Base-by-base conservation (phyloP, 2,888 invertebrate species). In the Gibbula magus region DNA sequence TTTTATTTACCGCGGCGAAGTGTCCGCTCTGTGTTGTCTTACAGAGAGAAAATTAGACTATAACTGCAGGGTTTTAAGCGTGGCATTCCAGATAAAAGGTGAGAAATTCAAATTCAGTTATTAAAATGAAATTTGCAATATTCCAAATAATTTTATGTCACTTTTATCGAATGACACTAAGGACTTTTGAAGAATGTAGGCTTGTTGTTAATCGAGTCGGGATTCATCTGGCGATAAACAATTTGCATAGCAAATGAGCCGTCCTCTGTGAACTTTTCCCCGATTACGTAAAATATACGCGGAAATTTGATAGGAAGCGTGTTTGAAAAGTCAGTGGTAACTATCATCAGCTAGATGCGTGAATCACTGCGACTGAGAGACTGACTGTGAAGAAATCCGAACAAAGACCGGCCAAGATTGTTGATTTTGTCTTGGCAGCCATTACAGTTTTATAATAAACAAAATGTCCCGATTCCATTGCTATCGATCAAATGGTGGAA, bases 1-100 rank as follows among this genome's bases (percentile, higher is more conserved):
- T 89, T 90, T 87, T 91, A 88, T 91, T 91, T 91, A 91, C 89
- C 81, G 86, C 86, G 85, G 88, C 88, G 86, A 88, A 87, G 86
- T 87, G 89, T 86, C 86, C 84, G 77, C 81, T 80, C 83, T 86
- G 87, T 89, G 89, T 90, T 90, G 79, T 79, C 79, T 84, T 82
- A 75, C 77, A 81, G 74, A 35, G 70, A 74, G 74, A 74, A 45
- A 61, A 74, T 74, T 74, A 45, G 74, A 74, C 51, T 39, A 74
- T 74, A 74, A 74, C 45, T 74, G 74, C 51, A 51, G 51, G 45
- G 39, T 74, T 45, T 74, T 74, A 25, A 74, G 52, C 74, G 74
- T 74, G 74, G 74, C 74, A 74, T 74, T 74, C 45, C 25, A 45
- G 74, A 74, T 74, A 74, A 74, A 74, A 74, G 74, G 74, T 74